Evolutionary conservation across 2,113 vertebrate genomes (phyloP).

Genomic region (Paracanthobrama guichenoti): DNA sequence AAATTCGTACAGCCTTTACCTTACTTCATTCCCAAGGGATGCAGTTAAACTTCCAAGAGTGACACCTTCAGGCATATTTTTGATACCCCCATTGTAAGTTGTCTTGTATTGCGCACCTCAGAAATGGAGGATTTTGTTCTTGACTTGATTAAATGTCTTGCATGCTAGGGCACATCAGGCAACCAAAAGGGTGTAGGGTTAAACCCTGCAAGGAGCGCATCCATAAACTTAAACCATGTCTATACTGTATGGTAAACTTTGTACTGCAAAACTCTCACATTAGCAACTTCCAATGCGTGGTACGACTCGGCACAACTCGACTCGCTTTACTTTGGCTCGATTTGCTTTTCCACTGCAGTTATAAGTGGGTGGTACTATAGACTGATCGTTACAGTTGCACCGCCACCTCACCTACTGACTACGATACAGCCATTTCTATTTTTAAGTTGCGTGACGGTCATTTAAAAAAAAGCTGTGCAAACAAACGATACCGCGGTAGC

Average conservation of each 20-base stretch:
- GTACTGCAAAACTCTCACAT: background rate
- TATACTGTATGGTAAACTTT: background rate
- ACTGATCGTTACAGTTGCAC: too few relatives aligned
- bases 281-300: too few relatives aligned
- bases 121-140: background rate
- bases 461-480: too few relatives aligned
- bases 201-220: background rate
- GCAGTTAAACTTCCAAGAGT: background rate
- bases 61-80: background rate
- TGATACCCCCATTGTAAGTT: background rate
- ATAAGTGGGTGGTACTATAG: too few relatives aligned
- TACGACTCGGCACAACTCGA: too few relatives aligned
- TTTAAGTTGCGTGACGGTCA: too few relatives aligned
- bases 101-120: too few relatives aligned
- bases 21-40: background rate
- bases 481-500: too few relatives aligned
- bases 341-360: too few relatives aligned
- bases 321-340: too few relatives aligned
- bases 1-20: background rate
- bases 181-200: background rate
- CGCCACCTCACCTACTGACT: too few relatives aligned
- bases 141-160: background rate
- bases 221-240: background rate
- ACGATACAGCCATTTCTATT: too few relatives aligned
- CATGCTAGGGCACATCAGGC: background rate